Evolutionary conservation across 2,797 vertebrate species (phyloP), one percentile per base, ranked within the genome.

Genomic region (Crossoptilon crossoptilon): DNA sequence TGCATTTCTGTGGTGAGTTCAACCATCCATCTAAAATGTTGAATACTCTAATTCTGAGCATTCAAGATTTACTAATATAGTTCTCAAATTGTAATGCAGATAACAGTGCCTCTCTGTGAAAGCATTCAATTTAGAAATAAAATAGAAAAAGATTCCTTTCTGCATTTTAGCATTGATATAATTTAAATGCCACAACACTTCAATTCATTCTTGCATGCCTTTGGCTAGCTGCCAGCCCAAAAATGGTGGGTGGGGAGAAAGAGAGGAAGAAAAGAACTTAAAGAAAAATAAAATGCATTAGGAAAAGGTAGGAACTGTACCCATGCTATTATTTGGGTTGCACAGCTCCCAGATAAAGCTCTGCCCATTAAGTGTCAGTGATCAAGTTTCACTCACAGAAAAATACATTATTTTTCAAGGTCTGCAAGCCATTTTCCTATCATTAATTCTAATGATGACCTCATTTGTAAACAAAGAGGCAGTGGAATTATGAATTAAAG

Each of bases 51-150:
- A 95, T 95, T 96, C 93, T 95, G 73, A 82, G 83, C 87, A 60
- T 96, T 96, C 90, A 84, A 88, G 79, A 90, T 95, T 96, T 95
- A 93, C 92, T 96, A 95, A 96, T 93, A 90, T 93, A 94, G 89
- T 87, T 93, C 84, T 94, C 92, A 91, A 95, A 96, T 95, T 94
- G 93, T 92, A 94, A 95, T 93, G 79, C 92, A 95, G 92, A 95
- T 95, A 95, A 95, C 91, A 90, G 86, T 94, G 90, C 80, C 81
- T 90, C 86, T 90, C 78, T 91, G 64, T 88, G 84, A 95, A 95
- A 94, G 87, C 92, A 89, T 87, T 95, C 95, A 96, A 93, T 95
- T 96, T 94, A 92, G 91, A 95, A 90, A 95, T 93, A 95, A 96
- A 96, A 90, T 78, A 79, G 93, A 77, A 84, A 95, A 95, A 74